Evolutionary conservation across 2,113 vertebrate genomes (phyloP).

Genomic region (Papio anubis): DNA sequence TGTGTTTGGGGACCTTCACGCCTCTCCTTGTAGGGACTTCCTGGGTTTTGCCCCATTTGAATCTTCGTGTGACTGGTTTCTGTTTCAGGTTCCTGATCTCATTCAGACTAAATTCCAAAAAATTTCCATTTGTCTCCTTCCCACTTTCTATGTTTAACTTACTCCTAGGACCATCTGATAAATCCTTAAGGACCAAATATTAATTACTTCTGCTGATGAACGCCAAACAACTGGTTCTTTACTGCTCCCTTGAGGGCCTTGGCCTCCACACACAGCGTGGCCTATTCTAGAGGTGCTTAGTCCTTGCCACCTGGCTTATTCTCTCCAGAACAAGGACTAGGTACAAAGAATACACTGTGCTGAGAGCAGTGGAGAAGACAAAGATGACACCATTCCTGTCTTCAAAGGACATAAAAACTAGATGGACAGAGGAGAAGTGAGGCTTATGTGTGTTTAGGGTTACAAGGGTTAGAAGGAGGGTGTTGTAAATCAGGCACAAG

Average conservation of each 20-base stretch:
- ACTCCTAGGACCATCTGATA: background rate
- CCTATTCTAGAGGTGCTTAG: background rate
- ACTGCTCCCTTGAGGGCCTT: conserved; percentile 30
- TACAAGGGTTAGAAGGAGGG: background rate
- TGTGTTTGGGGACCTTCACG: background rate
- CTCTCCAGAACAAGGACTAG: background rate
- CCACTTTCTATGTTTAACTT: background rate
- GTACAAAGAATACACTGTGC: background rate
- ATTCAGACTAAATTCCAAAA: background rate
- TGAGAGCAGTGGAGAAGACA: background rate
- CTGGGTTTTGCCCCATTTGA: background rate
- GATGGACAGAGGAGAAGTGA: background rate
- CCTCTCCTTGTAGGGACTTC: background rate
- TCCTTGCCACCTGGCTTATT: background rate
- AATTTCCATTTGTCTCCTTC: background rate
- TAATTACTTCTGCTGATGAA: background rate
- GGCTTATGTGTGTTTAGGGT: background rate
- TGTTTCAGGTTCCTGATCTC: background rate
- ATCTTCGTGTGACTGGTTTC: background rate
- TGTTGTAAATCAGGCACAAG: background rate
- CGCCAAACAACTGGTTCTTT: background rate
- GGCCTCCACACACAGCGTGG: background rate
- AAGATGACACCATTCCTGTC: background rate
- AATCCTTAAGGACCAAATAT: background rate
- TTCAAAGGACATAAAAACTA: background rate